Percentiles rank a stretch among this genome's conserved stretches.
Evolutionary conservation across 2,888 invertebrate genomes (phyloP).

Genomic region (Andrena praecox): DNA sequence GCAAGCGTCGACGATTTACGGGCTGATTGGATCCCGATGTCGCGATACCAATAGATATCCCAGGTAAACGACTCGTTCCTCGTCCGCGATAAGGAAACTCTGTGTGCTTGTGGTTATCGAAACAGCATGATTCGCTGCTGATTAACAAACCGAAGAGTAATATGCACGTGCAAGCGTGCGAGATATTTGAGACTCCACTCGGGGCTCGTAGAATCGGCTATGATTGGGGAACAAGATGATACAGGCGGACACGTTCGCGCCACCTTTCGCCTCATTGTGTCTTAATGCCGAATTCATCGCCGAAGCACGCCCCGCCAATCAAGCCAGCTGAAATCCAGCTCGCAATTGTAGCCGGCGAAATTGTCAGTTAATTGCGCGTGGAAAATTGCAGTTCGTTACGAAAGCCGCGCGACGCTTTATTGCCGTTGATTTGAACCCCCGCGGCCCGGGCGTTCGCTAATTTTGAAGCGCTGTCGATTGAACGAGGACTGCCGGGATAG

Average conservation of each 20-base stretch:
- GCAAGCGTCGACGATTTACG: conserved; percentile 26
- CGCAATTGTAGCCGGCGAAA: background rate
- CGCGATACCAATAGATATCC: conserved; percentile 35
- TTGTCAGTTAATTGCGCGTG: background rate
- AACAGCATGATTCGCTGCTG: too few relatives aligned
- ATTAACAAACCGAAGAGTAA: too few relatives aligned
- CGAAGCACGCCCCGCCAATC: too few relatives aligned
- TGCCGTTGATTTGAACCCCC: background rate
- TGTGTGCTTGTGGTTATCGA: too few relatives aligned
- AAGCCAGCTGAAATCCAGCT: background rate
- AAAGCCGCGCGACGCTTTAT: background rate
- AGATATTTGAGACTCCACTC: too few relatives aligned
- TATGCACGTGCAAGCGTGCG: too few relatives aligned
- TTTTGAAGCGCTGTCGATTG: background rate
- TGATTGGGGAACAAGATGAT: too few relatives aligned
- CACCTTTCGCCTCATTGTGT: too few relatives aligned
- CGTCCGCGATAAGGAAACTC: background rate
- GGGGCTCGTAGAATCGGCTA: too few relatives aligned
- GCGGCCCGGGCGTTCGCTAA: background rate
- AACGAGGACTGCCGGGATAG: background rate
- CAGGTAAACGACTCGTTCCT: background rate
- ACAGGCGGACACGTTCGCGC: too few relatives aligned
- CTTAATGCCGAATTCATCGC: too few relatives aligned
- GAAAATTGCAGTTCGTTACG: background rate
- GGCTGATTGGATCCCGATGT: conserved; percentile 31